Conservation (phyloP, 2,797 vertebrate species). For the Benthosema pterotum region DNA sequence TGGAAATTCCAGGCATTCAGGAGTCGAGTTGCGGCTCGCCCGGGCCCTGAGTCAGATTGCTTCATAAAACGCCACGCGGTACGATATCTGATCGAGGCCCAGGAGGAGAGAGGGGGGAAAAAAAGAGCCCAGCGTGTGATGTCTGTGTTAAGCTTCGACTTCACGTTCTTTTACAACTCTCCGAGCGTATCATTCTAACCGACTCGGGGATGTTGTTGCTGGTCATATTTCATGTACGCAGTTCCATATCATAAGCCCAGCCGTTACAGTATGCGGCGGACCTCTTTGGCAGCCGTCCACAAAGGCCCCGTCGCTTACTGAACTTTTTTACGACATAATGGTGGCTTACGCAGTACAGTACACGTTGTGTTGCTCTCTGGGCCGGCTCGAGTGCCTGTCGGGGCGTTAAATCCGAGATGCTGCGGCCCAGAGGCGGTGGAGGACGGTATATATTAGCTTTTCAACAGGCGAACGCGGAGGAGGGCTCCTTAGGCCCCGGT, state of each 20-base stretch:
- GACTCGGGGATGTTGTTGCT: constrained; percentile 19
- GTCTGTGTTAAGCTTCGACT: constrained; percentile 37
- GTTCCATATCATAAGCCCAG: constrained; percentile 14
- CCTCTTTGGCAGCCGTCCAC: constrained; percentile 51
- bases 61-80: constrained; percentile 71
- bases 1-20: constrained; percentile 91
- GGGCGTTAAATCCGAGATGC: constrained; percentile 39
- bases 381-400: constrained; percentile 38
- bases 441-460: constrained; percentile 57
- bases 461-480: constrained; percentile 41
- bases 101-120: no score
- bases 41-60: constrained; percentile 74
- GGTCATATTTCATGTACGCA: constrained; percentile 43
- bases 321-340: constrained; percentile 50
- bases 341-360: constrained; percentile 47
- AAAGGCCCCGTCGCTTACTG: constrained; percentile 32
- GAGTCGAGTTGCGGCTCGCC: constrained; percentile 85
- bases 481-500: constrained; percentile 49
- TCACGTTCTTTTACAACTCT: constrained; percentile 17
- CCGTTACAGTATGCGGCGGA: constrained; percentile 27
- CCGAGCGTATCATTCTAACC: constrained; percentile 30
- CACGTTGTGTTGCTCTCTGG: constrained; percentile 33
- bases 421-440: constrained; percentile 41
- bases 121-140: constrained; percentile 36
- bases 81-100: constrained; percentile 72